Percentiles rank a stretch among this genome's conserved stretches.
phyloP scores from a whole-genome alignment of 2,113 vertebrate species.

The Vulpes lagopus region DNA sequence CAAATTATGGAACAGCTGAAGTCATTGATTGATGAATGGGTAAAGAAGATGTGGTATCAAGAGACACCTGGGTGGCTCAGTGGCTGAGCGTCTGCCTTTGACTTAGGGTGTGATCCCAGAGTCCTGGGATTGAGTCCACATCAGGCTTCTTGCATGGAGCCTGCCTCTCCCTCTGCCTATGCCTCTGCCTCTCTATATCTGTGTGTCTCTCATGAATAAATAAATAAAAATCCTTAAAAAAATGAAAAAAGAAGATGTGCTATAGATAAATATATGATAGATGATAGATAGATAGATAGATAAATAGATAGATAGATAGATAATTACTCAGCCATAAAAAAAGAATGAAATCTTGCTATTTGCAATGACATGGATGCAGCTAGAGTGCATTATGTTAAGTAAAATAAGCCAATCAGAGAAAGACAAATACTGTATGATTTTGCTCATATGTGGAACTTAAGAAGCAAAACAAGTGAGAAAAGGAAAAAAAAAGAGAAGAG shows the following conservation, averaged over 20 bases:
- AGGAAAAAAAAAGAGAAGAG: not conserved
- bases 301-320: not conserved
- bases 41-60: not conserved
- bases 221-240: no score
- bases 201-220: no score
- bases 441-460: not conserved
- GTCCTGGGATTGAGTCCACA: no score
- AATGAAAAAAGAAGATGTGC: no score
- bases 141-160: no score
- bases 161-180: no score
- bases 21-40: not conserved
- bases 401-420: not conserved
- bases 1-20: not conserved
- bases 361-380: not conserved
- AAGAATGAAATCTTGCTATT: not conserved
- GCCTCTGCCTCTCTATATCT: no score
- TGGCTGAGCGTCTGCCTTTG: no score
- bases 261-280: no score
- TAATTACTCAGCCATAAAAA: not conserved
- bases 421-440: not conserved
- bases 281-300: no score
- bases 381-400: not conserved
- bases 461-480: not conserved
- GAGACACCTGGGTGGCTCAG: no score
- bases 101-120: no score